Evolutionary conservation across 2,797 vertebrate genomes (phyloP).

Genomic region (Lepilemur septentrionalis): DNA sequence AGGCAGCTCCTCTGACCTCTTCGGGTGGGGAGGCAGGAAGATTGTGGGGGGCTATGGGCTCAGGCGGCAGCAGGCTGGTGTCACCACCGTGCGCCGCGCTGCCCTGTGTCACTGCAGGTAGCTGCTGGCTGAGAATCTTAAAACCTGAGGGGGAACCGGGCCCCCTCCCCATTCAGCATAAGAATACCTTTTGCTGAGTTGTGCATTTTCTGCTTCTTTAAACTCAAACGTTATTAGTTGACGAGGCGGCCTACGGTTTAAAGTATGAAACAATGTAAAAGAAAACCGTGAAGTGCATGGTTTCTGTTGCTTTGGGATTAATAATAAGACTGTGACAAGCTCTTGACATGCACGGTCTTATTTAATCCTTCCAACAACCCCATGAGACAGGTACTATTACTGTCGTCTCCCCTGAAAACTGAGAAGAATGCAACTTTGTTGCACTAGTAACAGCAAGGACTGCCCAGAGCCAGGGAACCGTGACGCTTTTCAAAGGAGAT

Average conservation of each 20-base stretch:
- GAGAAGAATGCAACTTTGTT: not conserved
- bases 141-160: not conserved
- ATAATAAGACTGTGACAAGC: not conserved
- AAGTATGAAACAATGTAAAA: not conserved
- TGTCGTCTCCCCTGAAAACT: not conserved
- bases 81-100: not conserved
- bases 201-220: not conserved
- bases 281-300: not conserved
- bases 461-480: not conserved
- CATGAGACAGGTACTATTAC: not conserved
- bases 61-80: not conserved
- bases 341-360: accelerated
- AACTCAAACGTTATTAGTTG: not conserved
- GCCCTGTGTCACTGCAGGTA: not conserved
- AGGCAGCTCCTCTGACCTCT: accelerated
- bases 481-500: not conserved
- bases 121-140: not conserved
- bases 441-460: not conserved
- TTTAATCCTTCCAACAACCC: not conserved
- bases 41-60: not conserved
- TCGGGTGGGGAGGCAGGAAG: not conserved
- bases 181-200: not conserved
- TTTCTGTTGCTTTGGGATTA: not conserved
- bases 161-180: too few relatives aligned
- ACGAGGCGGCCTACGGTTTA: not conserved